Evolutionary conservation across 1,140 invertebrate species (phyloP), one percentile per base, ranked within the genome.

Genomic region (Branchinecta lynchi): DNA sequence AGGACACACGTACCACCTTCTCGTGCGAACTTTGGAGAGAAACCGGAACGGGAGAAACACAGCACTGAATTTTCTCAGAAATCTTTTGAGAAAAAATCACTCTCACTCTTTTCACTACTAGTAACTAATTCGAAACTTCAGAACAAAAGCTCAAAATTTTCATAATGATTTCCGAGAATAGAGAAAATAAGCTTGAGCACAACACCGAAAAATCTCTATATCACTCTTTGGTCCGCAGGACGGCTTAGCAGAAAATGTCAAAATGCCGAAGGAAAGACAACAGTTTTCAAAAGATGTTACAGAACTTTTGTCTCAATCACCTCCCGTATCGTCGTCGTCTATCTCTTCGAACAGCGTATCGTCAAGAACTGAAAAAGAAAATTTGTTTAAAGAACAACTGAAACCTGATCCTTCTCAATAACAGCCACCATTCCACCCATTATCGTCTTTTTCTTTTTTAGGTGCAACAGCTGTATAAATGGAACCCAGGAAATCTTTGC

Each of bases 311-410:
- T 32, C 32, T 32, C 32, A 32, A 5, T 60, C 51, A 3, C 51
- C 51, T 60, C 51, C 12, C 51, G 17, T 60, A 20, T 60, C 51
- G 2, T 60, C 51, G 12, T 60, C 51, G 12, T 60, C 51, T 60
- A 60, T 60, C 17, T 60, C 51, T 60, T 60, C 51, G 17, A 60
- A 60, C 12, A 60, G 51, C 51, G 51, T 60, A 60, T 60, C 51
- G 17, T 60, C 51, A 2, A 60, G 51, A 60, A 60, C 51, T 60
- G n/a, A 20, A 60, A 60, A 60, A 60, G 17, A 60, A 12, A 60
- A 60, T 15, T 15, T 60, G 17, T 60, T 60, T 15, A 20, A 15
- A 60, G 17, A 2, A 15, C 12, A 60, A 60, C 51, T 15, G 3
- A 20, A 60, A 60, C 12, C 2, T 20, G 1, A 60, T 15, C 51